Conservation (phyloP, 2,113 vertebrate species). For the Gymnarchus niloticus region DNA sequence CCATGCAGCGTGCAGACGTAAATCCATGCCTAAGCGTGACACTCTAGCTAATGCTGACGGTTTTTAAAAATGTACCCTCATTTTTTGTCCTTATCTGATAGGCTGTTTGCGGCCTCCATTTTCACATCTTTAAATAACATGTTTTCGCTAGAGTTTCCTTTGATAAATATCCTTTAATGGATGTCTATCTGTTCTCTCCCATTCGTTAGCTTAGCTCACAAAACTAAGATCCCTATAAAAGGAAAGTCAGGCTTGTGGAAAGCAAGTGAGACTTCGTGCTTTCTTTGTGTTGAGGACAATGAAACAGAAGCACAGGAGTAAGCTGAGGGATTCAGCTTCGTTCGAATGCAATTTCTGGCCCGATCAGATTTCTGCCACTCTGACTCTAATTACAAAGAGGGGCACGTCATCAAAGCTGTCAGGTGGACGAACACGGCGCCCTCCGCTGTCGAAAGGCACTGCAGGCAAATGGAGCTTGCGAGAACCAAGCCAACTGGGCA, state of each 20-base stretch:
- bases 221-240: background rate
- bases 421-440: background rate
- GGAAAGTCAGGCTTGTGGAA: background rate
- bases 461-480: background rate
- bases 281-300: constrained; percentile 5
- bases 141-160: background rate
- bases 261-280: background rate
- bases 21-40: background rate
- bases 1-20: background rate
- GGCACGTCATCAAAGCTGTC: background rate
- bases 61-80: background rate
- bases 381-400: background rate
- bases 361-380: constrained; percentile 5
- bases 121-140: background rate
- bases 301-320: background rate
- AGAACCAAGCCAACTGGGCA: background rate
- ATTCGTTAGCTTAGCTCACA: background rate
- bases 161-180: background rate
- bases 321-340: background rate
- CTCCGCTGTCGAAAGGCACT: background rate
- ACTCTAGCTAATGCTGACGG: background rate
- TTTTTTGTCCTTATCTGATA: background rate
- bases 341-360: background rate
- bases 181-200: background rate
- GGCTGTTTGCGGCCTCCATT: background rate